These are phyloP conservation scores for Lithodes maja DNA, from an alignment of 2,888 invertebrate genomes.

Conservation along the genomic window DNA sequence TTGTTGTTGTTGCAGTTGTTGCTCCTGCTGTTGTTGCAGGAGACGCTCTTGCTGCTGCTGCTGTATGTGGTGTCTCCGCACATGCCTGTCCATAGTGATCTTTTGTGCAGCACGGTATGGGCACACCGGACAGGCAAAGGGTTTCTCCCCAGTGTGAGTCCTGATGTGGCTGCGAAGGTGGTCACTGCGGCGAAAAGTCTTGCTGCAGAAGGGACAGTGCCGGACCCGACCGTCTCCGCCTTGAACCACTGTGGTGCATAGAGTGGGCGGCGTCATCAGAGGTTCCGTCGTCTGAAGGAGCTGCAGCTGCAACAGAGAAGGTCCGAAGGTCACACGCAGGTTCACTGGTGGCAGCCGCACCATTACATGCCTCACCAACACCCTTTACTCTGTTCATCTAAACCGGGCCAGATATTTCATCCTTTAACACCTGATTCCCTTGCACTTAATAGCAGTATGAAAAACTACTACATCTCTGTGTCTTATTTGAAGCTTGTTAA, in stretches of 20 bases:
- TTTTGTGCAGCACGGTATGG: slow-evolving; percentile 67
- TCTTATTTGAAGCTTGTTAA: no score
- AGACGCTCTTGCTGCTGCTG: slow-evolving; percentile 55
- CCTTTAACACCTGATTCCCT: no score
- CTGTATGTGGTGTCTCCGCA: slow-evolving; percentile 56
- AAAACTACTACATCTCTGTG: no score
- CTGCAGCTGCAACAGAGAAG: slow-evolving; percentile 66
- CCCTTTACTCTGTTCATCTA: background rate
- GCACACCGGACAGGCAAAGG: slow-evolving; percentile 84
- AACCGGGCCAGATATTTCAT: background rate
- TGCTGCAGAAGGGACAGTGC: slow-evolving; percentile 91
- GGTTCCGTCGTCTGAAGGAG: slow-evolving; percentile 42
- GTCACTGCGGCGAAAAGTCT: slow-evolving; percentile 96
- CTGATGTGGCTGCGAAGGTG: slow-evolving; percentile 98
- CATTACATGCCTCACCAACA: slow-evolving; percentile 1
- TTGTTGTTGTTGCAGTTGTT: slow-evolving; percentile 12
- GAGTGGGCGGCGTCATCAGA: slow-evolving; percentile 41
- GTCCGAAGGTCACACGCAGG: slow-evolving; percentile 48
- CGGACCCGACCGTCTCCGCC: slow-evolving; percentile 74
- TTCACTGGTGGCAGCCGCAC: background rate
- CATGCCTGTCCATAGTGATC: slow-evolving; percentile 67
- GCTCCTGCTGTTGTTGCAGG: slow-evolving; percentile 38
- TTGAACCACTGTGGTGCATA: slow-evolving; percentile 17
- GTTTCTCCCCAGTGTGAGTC: slow-evolving; percentile 98
- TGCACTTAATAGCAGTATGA: no score